phyloP scores from a whole-genome alignment of 2,113 vertebrate genomes.

The Stegostoma tigrinum region DNA sequence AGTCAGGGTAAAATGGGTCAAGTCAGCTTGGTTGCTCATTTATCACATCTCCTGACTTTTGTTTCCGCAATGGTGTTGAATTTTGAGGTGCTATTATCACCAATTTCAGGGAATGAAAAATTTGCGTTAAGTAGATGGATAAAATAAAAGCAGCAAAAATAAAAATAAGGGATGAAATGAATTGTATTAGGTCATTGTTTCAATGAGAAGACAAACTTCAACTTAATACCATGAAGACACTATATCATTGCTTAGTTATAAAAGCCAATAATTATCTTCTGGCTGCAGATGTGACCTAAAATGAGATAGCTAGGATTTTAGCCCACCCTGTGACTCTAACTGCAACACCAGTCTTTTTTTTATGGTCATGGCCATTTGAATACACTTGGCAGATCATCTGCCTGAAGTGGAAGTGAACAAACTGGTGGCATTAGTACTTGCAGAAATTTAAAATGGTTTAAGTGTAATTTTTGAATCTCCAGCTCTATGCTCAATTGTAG shows the following conservation, averaged over 20 bases:
- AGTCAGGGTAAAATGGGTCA: not conserved
- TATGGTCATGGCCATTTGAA: not conserved
- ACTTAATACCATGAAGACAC: not conserved
- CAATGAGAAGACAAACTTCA: not conserved
- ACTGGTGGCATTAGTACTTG: not conserved
- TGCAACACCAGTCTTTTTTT: not conserved
- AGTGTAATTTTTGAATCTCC: not conserved
- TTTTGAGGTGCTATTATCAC: not conserved
- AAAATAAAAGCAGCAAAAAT: not conserved
- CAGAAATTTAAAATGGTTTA: not conserved
- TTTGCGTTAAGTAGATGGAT: not conserved
- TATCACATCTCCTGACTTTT: not conserved
- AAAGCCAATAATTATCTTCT: not conserved
- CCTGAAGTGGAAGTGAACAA: not conserved
- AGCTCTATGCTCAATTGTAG: not conserved
- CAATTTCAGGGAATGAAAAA: not conserved
- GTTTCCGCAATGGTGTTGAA: not conserved
- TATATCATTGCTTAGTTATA: not conserved
- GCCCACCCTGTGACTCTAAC: not conserved
- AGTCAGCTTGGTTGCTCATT: not conserved
- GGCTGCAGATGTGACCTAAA: not conserved
- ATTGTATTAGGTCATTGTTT: not conserved
- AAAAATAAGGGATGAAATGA: not conserved
- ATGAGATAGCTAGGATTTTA: not conserved
- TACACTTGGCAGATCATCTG: not conserved